Percentiles rank a stretch among this genome's conserved stretches.
Evolutionary conservation across 2,888 invertebrate genomes (phyloP).

Genomic region (Trimorus sp.): DNA sequence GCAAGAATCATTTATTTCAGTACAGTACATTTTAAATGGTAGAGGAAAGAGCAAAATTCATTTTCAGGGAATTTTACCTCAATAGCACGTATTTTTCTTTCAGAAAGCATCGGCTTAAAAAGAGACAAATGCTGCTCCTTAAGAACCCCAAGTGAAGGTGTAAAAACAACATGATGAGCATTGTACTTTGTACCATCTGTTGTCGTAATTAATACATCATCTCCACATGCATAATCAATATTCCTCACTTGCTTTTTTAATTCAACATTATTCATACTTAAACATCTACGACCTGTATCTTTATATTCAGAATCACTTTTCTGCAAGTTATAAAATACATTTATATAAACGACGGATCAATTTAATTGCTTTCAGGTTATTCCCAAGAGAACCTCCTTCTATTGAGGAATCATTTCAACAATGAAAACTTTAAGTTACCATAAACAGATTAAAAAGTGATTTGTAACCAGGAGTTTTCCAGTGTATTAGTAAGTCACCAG

Average conservation of each 20-base stretch:
- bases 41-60: no score
- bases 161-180: conserved; percentile 86
- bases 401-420: not conserved
- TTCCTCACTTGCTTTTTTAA: conserved; percentile 83
- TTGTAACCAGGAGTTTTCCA: conserved; percentile 90
- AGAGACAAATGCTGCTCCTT: conserved; percentile 84
- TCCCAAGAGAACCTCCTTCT: no score
- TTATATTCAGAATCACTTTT: conserved; percentile 79
- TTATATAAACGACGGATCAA: no score
- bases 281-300: conserved; percentile 75
- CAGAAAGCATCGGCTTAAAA: conserved; percentile 85
- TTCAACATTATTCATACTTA: conserved; percentile 81
- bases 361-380: no score
- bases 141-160: conserved; percentile 86
- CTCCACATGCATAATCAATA: conserved; percentile 82
- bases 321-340: not conserved
- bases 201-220: conserved; percentile 83
- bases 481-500: conserved; percentile 87
- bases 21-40: not conserved
- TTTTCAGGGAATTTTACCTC: conserved; percentile 74
- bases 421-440: conserved; percentile 81
- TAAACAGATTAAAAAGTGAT: conserved; percentile 86
- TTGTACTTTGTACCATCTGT: conserved; percentile 83
- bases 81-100: conserved; percentile 84
- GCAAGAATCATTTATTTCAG: no score